phyloP scores from a whole-genome alignment of 1,140 invertebrate species.

The Anagrus nilaparvatae region DNA sequence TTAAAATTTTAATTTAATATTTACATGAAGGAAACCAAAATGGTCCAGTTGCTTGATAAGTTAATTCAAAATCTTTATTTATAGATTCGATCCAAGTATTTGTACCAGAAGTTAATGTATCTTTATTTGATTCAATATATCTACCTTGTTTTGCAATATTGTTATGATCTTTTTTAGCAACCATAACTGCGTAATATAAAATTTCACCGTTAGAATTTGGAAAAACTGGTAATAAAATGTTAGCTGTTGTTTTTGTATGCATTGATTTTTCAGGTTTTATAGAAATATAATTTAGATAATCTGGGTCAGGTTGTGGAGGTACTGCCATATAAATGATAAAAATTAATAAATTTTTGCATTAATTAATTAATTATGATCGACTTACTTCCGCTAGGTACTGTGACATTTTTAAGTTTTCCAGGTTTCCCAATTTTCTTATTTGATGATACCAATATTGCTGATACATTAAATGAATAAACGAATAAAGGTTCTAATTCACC shows the following conservation, averaged over 20 bases:
- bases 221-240: conserved; percentile 32
- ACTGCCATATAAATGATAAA: no score
- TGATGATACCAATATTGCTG: conserved; percentile 21
- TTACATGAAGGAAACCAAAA: conserved; percentile 26
- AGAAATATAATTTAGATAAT: conserved; percentile 27
- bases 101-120: no score
- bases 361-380: no score
- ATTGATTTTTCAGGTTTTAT: conserved; percentile 28
- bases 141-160: conserved; percentile 16
- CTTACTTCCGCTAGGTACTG: no score
- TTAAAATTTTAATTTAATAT: no score
- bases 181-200: conserved; percentile 32
- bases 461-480: conserved; percentile 25
- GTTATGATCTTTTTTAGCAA: conserved; percentile 19
- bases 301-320: conserved; percentile 23
- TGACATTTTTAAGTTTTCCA: no score
- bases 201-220: conserved; percentile 24
- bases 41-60: conserved; percentile 29
- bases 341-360: no score
- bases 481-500: conserved; percentile 25
- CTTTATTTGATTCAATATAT: conserved; percentile 23
- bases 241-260: conserved; percentile 26
- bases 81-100: conserved; percentile 32
- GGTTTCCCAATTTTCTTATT: no score
- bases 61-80: conserved; percentile 22